These are phyloP conservation scores for Oxyscelio sp. DNA, from an alignment of 2,888 invertebrate species.

Conservation along the genomic window DNA sequence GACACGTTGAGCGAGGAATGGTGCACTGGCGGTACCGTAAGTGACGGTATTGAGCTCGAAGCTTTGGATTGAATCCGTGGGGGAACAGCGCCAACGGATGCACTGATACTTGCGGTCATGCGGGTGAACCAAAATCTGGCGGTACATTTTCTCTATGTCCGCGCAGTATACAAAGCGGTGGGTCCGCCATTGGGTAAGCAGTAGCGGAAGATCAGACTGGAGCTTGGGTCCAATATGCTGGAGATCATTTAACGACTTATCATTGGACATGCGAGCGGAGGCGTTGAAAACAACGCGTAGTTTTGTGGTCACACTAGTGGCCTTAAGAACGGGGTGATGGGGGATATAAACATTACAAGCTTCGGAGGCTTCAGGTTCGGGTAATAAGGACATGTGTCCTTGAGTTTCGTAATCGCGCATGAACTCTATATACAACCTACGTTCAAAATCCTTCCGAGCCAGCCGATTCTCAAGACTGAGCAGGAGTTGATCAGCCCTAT, in stretches of 20 bases:
- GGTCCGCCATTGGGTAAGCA: conserved; percentile 2
- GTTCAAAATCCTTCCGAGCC: too few species aligned
- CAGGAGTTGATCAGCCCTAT: not conserved
- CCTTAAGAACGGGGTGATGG: too few species aligned
- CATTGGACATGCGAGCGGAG: not conserved
- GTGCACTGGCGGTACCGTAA: too few species aligned
- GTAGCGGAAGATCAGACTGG: not conserved
- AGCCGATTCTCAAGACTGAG: too few species aligned
- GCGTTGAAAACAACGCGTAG: too few species aligned
- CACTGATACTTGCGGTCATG: conserved; percentile 8
- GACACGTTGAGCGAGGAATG: conserved; percentile 36
- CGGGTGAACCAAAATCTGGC: conserved; percentile 1
- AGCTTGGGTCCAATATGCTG: not conserved
- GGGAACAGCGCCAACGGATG: not conserved
- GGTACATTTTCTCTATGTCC: conserved; percentile 14
- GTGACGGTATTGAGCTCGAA: conserved; percentile 25
- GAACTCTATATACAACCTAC: not conserved
- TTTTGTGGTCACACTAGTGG: too few species aligned
- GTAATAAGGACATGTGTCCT: not conserved
- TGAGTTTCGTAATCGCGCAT: not conserved
- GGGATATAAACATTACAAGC: too few species aligned
- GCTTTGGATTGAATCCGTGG: not conserved
- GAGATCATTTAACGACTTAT: conserved; percentile 3
- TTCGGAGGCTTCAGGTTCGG: too few species aligned
- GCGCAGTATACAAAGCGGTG: conserved; percentile 9